Evolutionary conservation across 92 coral and sea anemone genomes (phyloP).

Genomic region (Bergia puertoricense): DNA sequence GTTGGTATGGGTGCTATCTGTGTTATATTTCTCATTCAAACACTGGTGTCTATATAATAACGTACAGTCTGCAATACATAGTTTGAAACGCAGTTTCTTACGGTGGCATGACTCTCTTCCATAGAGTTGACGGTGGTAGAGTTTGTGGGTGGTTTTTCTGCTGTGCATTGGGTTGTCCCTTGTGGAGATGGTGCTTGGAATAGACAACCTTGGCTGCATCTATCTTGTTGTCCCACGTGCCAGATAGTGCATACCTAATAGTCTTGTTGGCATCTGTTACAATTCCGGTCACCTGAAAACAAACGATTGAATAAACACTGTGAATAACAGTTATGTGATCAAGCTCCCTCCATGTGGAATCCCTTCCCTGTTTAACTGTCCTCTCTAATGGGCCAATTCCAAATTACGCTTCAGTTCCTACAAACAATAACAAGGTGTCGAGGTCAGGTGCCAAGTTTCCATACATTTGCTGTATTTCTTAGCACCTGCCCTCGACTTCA

Average conservation of each 20-base stretch:
- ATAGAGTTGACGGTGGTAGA: constrained; percentile 73
- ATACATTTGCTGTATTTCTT: too few species aligned
- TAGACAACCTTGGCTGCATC: constrained; percentile 95
- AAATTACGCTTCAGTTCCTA: too few species aligned
- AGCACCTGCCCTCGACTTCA: too few species aligned
- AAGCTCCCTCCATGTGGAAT: too few species aligned
- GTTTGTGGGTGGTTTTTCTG: constrained; percentile 92
- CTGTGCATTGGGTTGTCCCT: constrained; percentile 64
- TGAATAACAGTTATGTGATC: too few species aligned
- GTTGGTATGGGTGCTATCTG: too few species aligned
- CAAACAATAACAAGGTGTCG: too few species aligned
- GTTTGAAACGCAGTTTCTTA: constrained; percentile 49
- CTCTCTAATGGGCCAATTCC: too few species aligned
- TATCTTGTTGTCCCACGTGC: constrained; percentile 95
- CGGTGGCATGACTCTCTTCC: constrained; percentile 85
- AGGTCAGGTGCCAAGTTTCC: too few species aligned
- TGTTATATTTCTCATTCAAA: too few species aligned
- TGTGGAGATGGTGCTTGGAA: constrained; percentile 57
- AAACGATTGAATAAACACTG: background rate
- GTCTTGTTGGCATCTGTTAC: constrained; percentile 82
- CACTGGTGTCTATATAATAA: too few species aligned
- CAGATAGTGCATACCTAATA: constrained; percentile 85
- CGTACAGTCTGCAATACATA: background rate
- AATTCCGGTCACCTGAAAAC: constrained; percentile 87
- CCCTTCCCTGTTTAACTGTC: too few species aligned